phyloP scores from a whole-genome alignment of 2,888 invertebrate species.

The Philhelius pedissequus region DNA sequence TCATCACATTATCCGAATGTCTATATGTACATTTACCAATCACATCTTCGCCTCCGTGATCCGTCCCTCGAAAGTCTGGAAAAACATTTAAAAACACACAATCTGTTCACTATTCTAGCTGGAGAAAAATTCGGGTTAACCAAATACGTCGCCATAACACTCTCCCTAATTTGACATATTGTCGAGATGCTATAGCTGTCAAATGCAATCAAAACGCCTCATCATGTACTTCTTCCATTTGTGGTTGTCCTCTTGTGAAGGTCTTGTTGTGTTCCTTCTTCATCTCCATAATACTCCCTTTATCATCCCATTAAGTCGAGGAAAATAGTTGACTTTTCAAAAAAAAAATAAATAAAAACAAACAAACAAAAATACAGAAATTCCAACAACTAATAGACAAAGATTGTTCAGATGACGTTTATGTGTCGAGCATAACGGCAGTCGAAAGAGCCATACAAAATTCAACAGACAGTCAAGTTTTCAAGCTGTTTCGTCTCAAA shows the following conservation, averaged over 20 bases:
- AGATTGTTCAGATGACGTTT: conserved; percentile 27
- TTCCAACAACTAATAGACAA: conserved; percentile 43
- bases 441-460: background rate
- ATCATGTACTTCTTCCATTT: conserved; percentile 62
- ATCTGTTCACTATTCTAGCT: conserved; percentile 12
- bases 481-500: conserved; percentile 58
- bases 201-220: conserved; percentile 63
- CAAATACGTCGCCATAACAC: conserved; percentile 63
- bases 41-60: background rate
- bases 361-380: conserved; percentile 59
- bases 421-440: background rate
- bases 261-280: conserved; percentile 4
- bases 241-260: conserved; percentile 16
- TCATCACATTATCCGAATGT: conserved; percentile 3
- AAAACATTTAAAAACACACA: conserved; percentile 49
- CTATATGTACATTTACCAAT: background rate
- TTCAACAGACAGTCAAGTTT: background rate
- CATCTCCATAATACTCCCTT: conserved; percentile 24
- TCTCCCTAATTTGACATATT: conserved; percentile 68
- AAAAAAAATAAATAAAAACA: too few species aligned
- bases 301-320: conserved; percentile 39
- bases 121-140: conserved; percentile 65
- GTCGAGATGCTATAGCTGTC: conserved; percentile 67
- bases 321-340: conserved; percentile 67
- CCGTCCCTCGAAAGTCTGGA: conserved; percentile 17